Percentiles rank a stretch among this genome's conserved stretches.
These are phyloP conservation scores for Steinernema feltiae DNA, from an alignment of 1,140 invertebrate genomes.

Conservation along the genomic window DNA sequence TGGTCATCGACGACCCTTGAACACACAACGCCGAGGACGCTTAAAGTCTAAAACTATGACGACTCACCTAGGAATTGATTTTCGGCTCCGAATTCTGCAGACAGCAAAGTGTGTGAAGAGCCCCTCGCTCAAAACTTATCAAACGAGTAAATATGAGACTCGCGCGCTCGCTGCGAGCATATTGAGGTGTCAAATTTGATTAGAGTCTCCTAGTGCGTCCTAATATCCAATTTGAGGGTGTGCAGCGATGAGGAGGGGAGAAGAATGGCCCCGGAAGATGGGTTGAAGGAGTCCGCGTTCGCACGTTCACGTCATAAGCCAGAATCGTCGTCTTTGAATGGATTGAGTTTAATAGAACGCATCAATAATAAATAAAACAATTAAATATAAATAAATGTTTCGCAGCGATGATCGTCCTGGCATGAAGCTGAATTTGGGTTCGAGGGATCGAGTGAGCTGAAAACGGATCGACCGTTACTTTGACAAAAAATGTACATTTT, in stretches of 20 bases:
- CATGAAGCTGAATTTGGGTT: too few relatives aligned
- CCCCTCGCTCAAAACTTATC: not conserved
- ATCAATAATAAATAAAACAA: conserved; percentile 14
- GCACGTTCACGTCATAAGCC: too few relatives aligned
- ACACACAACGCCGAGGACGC: not conserved
- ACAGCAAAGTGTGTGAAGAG: not conserved
- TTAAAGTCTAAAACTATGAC: not conserved
- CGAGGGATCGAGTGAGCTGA: too few relatives aligned
- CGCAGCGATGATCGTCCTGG: too few relatives aligned
- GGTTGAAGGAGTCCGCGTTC: too few relatives aligned
- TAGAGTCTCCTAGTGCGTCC: not conserved
- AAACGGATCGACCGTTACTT: too few relatives aligned
- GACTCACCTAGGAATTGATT: not conserved
- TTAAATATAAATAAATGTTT: not conserved
- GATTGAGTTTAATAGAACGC: too few relatives aligned
- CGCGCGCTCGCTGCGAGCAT: not conserved
- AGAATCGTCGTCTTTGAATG: too few relatives aligned
- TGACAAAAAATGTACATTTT: too few relatives aligned
- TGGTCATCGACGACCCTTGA: too few relatives aligned
- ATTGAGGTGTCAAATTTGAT: not conserved
- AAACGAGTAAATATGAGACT: not conserved
- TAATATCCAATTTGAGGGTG: not conserved
- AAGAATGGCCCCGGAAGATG: too few relatives aligned
- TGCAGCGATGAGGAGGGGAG: too few relatives aligned
- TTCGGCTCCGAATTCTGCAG: not conserved